phyloP scores from a whole-genome alignment of 2,113 vertebrate species.

The Piprites chloris region DNA sequence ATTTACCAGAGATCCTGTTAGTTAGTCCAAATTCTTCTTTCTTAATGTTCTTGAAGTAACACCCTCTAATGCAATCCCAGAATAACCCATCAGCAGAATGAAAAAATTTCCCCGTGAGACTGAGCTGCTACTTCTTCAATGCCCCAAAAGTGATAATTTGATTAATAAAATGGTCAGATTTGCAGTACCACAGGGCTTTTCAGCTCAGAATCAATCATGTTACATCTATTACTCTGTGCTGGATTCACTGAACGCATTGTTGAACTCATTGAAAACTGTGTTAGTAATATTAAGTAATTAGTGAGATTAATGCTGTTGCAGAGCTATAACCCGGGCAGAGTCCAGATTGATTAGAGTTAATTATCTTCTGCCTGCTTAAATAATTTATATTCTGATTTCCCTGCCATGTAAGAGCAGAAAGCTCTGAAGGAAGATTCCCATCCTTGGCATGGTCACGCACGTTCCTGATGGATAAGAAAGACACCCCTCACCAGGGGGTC shows the following conservation, averaged over 20 bases:
- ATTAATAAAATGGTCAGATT: constrained; percentile 44
- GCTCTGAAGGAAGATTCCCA: neutral
- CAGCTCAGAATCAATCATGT: constrained; percentile 1
- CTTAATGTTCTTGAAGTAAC: neutral
- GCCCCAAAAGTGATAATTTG: constrained; percentile 5
- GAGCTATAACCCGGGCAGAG: constrained; percentile 49
- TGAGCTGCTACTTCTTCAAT: neutral
- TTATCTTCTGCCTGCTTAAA: constrained; percentile 54
- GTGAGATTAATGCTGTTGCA: constrained; percentile 51
- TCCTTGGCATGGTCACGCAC: neutral
- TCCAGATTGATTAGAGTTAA: constrained; percentile 60
- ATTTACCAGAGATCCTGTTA: neutral
- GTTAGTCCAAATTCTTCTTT: neutral
- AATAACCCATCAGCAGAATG: neutral
- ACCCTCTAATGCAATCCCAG: neutral
- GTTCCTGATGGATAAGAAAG: rapidly evolving
- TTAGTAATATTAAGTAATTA: constrained; percentile 61
- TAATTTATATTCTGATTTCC: constrained; percentile 16
- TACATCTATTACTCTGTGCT: neutral
- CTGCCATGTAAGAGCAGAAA: neutral
- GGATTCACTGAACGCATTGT: neutral
- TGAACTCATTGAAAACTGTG: constrained; percentile 30
- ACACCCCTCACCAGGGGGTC: no score
- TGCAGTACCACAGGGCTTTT: neutral
- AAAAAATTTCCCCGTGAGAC: neutral